phyloP scores from a whole-genome alignment of 2,113 vertebrate genomes.

The Ptyas mucosa region DNA sequence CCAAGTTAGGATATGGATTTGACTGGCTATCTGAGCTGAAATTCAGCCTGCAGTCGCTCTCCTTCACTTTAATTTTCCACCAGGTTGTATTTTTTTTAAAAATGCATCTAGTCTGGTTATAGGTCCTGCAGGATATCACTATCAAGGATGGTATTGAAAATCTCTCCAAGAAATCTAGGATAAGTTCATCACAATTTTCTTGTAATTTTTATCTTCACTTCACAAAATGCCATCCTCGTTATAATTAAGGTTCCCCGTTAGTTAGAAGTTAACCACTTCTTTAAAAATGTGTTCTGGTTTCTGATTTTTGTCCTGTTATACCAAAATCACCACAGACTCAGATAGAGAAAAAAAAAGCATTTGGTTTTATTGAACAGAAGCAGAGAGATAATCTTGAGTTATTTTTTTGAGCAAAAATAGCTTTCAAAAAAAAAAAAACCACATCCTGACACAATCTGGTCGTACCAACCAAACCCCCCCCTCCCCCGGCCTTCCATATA shows the following conservation, averaged over 20 bases:
- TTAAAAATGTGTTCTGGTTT: not conserved
- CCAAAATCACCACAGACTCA: conserved; percentile 20
- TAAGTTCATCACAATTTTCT: not conserved
- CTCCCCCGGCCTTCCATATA: conserved; percentile 38
- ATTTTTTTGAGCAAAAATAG: conserved; percentile 43
- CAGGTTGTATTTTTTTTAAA: not conserved
- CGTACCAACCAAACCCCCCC: conserved; percentile 16
- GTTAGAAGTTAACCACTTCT: too few relatives aligned
- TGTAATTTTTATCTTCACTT: not conserved
- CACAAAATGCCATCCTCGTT: not conserved
- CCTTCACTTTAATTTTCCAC: not conserved
- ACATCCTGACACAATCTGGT: conserved; percentile 38
- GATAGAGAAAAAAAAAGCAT: conserved; percentile 37
- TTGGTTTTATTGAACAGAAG: conserved; percentile 62
- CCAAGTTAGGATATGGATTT: not conserved
- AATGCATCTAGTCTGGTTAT: not conserved
- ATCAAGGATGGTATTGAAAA: not conserved
- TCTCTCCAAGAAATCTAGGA: not conserved
- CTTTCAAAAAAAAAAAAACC: conserved; percentile 45
- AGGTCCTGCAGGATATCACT: too few relatives aligned
- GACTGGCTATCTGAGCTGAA: not conserved
- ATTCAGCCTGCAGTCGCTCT: not conserved
- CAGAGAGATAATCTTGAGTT: conserved; percentile 35
- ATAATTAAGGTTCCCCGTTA: not conserved
- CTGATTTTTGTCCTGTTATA: not conserved